Evolutionary conservation across 1,140 invertebrate species (phyloP).

Genomic region (Drosophila oshimai): DNA sequence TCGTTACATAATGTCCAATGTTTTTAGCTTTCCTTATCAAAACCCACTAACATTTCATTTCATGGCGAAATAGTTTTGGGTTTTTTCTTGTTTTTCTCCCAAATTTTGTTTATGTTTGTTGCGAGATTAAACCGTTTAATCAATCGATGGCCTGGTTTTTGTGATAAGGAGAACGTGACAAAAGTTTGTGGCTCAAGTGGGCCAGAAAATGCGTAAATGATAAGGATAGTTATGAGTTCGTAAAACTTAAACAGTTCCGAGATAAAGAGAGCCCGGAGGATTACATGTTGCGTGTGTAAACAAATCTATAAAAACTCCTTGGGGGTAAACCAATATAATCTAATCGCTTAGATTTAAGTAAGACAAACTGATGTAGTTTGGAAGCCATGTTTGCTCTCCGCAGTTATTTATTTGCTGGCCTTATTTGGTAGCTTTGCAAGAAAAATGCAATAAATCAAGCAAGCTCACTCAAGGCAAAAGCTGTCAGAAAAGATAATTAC

Average conservation of each 20-base stretch:
- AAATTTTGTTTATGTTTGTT: slow-evolving; percentile 30
- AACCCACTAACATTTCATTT: slow-evolving; percentile 2
- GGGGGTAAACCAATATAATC: not conserved
- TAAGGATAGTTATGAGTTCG: not conserved
- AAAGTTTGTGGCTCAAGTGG: slow-evolving; percentile 13
- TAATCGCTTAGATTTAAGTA: not conserved
- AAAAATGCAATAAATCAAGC: slow-evolving; percentile 55
- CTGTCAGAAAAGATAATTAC: slow-evolving; percentile 54
- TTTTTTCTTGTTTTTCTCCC: not conserved
- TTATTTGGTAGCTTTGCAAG: slow-evolving; percentile 23
- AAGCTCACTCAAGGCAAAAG: slow-evolving; percentile 34
- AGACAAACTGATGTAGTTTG: not conserved
- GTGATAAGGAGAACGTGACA: slow-evolving; percentile 22
- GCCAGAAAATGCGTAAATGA: slow-evolving; percentile 18
- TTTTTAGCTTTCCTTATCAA: no score
- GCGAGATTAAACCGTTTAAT: not conserved
- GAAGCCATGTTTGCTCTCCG: not conserved
- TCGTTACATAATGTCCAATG: no score
- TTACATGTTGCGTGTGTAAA: not conserved
- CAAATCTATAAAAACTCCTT: not conserved
- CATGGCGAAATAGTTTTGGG: slow-evolving; percentile 18
- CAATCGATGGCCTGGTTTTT: slow-evolving; percentile 9
- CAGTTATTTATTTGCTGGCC: slow-evolving; percentile 12
- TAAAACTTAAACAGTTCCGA: not conserved
- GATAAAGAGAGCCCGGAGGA: not conserved